Conservation (phyloP, 1,140 invertebrate species). For the Atta texana region DNA sequence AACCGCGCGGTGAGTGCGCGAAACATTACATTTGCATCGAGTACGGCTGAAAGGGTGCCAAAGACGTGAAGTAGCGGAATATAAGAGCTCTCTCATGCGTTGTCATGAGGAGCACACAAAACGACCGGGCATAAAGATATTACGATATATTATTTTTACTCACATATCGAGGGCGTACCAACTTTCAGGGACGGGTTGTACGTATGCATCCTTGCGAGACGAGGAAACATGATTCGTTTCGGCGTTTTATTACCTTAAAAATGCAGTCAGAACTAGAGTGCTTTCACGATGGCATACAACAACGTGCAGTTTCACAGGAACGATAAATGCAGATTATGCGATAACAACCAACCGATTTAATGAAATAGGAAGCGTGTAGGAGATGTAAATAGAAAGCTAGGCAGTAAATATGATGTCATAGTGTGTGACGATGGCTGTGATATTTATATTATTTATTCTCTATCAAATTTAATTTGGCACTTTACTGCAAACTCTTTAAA, state of each 20-base stretch:
- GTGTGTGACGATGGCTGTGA: background rate
- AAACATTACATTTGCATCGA: conserved; percentile 40
- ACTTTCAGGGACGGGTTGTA: conserved; percentile 47
- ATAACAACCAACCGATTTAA: conserved; percentile 7
- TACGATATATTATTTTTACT: conserved; percentile 53
- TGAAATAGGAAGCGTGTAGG: conserved; percentile 33
- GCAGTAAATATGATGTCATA: background rate
- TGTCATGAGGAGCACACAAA: background rate
- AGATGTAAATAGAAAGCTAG: conserved; percentile 8
- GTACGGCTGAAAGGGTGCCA: conserved; percentile 29
- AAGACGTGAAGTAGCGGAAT: conserved; percentile 27
- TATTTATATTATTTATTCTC: conserved; percentile 5
- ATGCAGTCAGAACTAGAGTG: conserved; percentile 6
- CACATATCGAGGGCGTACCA: background rate
- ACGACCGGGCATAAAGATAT: conserved; percentile 23
- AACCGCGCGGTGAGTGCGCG: background rate
- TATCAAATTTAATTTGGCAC: background rate
- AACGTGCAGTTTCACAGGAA: conserved; percentile 24
- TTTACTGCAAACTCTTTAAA: background rate
- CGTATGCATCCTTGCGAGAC: background rate
- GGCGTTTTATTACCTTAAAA: conserved; percentile 17
- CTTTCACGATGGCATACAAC: conserved; percentile 16
- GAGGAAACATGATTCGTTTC: background rate
- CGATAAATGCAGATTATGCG: conserved; percentile 12
- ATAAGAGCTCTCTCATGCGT: conserved; percentile 29